These are phyloP conservation scores for Amaurobius ferox DNA, from an alignment of 2,888 invertebrate genomes.

Conservation along the genomic window DNA sequence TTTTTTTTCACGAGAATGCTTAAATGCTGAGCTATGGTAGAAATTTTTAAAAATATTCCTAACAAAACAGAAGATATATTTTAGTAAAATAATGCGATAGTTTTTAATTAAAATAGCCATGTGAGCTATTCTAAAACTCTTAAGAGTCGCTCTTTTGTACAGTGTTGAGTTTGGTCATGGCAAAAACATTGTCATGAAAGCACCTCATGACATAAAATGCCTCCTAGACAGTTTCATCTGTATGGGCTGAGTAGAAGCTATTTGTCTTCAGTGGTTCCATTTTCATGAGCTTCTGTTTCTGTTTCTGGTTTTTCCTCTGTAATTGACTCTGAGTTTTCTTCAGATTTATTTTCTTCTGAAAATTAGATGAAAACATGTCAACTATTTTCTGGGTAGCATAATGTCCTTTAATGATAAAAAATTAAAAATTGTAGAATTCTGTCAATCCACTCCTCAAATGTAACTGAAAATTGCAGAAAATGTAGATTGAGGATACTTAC, in stretches of 20 bases:
- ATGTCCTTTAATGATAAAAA: too few relatives aligned
- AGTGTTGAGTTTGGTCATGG: slow-evolving; percentile 8
- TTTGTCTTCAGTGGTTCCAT: slow-evolving; percentile 28
- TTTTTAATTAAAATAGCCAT: neutral
- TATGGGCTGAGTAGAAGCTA: neutral
- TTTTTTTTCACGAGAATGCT: too few relatives aligned
- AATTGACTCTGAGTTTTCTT: neutral
- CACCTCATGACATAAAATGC: slow-evolving; percentile 6
- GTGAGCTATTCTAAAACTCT: neutral
- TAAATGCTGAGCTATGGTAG: too few relatives aligned
- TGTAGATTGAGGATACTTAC: too few relatives aligned
- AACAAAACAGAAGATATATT: too few relatives aligned
- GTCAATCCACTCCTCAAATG: too few relatives aligned
- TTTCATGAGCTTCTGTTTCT: slow-evolving; percentile 29
- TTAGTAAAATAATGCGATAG: too few relatives aligned
- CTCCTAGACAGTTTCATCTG: neutral
- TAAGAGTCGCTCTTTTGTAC: neutral
- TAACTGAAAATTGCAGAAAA: too few relatives aligned
- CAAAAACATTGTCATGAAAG: neutral
- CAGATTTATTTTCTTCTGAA: slow-evolving; percentile 22
- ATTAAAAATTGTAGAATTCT: too few relatives aligned
- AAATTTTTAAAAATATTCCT: too few relatives aligned
- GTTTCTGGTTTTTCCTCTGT: neutral
- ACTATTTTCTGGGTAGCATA: neutral
- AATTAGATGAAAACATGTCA: neutral